These are phyloP conservation scores for Eonycteris spelaea DNA, from an alignment of 2,113 vertebrate species.

Conservation along the genomic window DNA sequence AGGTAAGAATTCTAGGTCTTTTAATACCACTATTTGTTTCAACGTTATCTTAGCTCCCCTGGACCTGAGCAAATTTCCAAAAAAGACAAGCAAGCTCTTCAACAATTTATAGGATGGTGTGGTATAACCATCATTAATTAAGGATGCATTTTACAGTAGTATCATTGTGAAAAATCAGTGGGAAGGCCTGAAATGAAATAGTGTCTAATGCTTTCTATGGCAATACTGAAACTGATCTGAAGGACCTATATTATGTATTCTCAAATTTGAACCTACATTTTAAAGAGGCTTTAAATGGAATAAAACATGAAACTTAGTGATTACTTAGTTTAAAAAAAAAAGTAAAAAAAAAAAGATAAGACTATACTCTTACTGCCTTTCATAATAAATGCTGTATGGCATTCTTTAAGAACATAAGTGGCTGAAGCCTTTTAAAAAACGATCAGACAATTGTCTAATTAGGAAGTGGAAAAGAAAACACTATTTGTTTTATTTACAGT, in stretches of 20 bases:
- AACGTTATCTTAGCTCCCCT: neutral
- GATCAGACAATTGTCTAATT: constrained; percentile 82
- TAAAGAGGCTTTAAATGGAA: constrained; percentile 67
- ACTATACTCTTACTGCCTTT: constrained; percentile 74
- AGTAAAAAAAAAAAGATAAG: constrained; percentile 68
- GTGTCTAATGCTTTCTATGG: neutral
- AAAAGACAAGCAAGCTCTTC: neutral
- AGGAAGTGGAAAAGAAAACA: constrained; percentile 75
- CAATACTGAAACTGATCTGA: constrained; percentile 42
- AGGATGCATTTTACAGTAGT: neutral
- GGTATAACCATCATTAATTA: neutral
- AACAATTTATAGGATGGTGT: neutral
- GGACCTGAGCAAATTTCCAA: neutral
- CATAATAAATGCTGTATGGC: constrained; percentile 75
- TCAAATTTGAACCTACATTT: constrained; percentile 74
- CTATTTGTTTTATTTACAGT: constrained; percentile 81
- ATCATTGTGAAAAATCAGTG: neutral
- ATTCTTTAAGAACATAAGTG: constrained; percentile 80
- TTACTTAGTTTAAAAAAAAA: constrained; percentile 57
- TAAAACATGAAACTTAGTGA: constrained; percentile 76
- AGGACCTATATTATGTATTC: constrained; percentile 66
- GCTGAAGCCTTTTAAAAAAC: constrained; percentile 76
- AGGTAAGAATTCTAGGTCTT: constrained; percentile 1
- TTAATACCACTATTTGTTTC: neutral
- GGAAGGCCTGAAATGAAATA: neutral